Conservation (phyloP, 1,140 invertebrate genomes). For the Pristionchus pacificus region DNA sequence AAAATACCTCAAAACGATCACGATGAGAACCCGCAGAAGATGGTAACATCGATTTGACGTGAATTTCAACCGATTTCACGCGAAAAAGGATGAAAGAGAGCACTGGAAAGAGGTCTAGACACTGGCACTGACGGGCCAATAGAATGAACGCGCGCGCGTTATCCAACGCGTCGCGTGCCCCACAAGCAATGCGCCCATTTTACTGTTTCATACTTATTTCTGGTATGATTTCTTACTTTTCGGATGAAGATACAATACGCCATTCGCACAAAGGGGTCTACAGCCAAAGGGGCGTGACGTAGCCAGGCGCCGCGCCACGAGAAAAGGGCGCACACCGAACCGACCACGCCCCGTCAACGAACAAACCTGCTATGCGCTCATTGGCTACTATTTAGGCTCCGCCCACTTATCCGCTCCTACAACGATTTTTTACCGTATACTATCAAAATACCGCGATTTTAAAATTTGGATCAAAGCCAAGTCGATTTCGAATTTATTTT, state of each 20-base stretch:
- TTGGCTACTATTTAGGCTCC: constrained; percentile 1
- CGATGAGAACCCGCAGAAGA: neutral
- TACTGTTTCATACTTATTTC: too few relatives aligned
- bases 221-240: too few relatives aligned
- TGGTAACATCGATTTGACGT: neutral
- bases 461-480: neutral
- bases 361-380: constrained; percentile 10
- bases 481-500: neutral
- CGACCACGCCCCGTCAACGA: neutral
- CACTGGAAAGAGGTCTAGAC: neutral
- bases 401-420: neutral
- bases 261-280: too few relatives aligned
- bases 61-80: constrained; percentile 5
- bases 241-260: too few relatives aligned
- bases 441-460: neutral
- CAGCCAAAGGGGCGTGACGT: too few relatives aligned
- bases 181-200: too few relatives aligned
- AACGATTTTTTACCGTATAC: neutral
- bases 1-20: neutral
- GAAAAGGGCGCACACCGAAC: neutral
- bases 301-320: too few relatives aligned
- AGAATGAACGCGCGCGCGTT: constrained; percentile 5
- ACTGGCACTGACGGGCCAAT: neutral
- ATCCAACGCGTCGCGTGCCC: constrained; percentile 4
- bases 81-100: neutral